phyloP scores from a whole-genome alignment of 2,113 vertebrate species.

The Phoxinus phoxinus region DNA sequence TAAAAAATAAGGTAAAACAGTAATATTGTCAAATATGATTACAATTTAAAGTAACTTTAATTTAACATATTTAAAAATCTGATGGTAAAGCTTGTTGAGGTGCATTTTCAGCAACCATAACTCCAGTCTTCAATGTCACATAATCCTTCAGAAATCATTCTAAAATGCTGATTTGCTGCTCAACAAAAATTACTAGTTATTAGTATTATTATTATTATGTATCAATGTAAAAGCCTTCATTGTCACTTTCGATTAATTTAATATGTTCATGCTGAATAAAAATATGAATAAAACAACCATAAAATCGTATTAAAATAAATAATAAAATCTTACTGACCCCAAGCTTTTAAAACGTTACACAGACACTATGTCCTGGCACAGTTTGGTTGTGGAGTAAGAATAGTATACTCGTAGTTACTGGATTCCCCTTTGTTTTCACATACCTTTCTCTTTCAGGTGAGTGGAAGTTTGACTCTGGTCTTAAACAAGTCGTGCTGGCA shows the following conservation, averaged over 20 bases:
- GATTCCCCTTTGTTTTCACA: constrained; percentile 46
- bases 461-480: constrained; percentile 95
- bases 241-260: not conserved
- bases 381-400: not conserved
- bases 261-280: too few species aligned
- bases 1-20: too few species aligned
- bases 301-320: too few species aligned
- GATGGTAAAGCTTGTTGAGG: not conserved
- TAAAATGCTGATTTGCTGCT: not conserved
- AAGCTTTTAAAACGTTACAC: not conserved
- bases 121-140: not conserved
- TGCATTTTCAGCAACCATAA: not conserved
- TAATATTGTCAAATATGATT: not conserved
- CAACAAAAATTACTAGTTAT: too few species aligned
- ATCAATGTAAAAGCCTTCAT: not conserved
- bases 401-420: not conserved
- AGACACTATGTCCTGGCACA: not conserved
- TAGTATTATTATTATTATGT: not conserved
- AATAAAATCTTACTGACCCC: not conserved
- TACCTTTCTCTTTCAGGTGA: constrained; percentile 98
- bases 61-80: not conserved
- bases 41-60: not conserved
- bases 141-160: not conserved
- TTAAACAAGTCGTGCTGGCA: constrained; percentile 99
- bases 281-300: too few species aligned